Evolutionary conservation across 2,888 invertebrate species (phyloP), one percentile per base, ranked within the genome.

Genomic region (Anthophora plumipes): DNA sequence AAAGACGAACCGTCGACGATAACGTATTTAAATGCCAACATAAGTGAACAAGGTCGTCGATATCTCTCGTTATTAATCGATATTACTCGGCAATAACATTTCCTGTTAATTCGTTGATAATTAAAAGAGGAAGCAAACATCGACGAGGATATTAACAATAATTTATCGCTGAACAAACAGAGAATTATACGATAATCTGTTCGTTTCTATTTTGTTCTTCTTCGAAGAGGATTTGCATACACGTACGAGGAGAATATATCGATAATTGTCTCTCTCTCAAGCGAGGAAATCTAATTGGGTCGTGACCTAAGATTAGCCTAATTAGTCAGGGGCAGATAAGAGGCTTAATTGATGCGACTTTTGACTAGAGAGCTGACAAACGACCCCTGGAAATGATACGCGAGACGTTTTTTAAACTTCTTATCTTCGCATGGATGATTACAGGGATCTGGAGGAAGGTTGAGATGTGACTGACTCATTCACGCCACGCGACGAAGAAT

Each of bases 281-380:
- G 25, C 9, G 14, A 14, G 9, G 3, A 3, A 7, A 5, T n/a
- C 22, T 12, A 67, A 54, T 41, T 54, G 41, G n/a, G 25, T 25
- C 14, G 54, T 14, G 12, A 54, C 39, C 39, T 25, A 25, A 25
- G 17, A 41, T 50, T n/a, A 41, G 12, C 14, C 0, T 67, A 54
- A 67, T 67, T 54, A 54, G 22, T 22, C 52, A 17, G 41, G 67
- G 17, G 12, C 22, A 25, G 54, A 67, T 41, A 41, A 39, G 39
- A 41, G 17, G 37, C 37, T 20, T 54, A 41, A 54, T 67, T 41
- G 25, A 67, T 37, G 54, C 1, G 50, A 43, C 17, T 67, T 11
- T 41, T 12, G n/a, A n/a, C 7, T 39, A 14, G 7, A 17, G 8
- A 22, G 20, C 39, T 22, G 22, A 25, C 31, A n/a, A n/a, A 55